A percentile compares a stretch with the other conserved stretches of the same genome.
Conservation (phyloP, 2,888 invertebrate species). For the Folsomia candida region DNA sequence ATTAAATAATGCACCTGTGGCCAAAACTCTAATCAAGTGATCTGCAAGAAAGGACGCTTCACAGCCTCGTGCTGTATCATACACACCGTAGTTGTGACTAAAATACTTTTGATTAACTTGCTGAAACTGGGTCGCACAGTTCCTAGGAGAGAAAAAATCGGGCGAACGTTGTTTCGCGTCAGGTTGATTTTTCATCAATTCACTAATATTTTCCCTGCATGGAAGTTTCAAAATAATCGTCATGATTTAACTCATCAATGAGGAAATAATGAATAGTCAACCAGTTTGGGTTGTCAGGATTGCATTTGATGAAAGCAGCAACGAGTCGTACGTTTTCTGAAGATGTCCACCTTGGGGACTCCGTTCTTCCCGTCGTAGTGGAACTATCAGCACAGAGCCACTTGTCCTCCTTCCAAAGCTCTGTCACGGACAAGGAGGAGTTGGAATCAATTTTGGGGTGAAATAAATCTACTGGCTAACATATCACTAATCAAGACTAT, state of each 20-base stretch:
- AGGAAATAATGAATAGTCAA: not conserved
- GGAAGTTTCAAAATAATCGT: not conserved
- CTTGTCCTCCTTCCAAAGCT: not conserved
- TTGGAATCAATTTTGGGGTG: too few relatives aligned
- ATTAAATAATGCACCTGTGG: not conserved
- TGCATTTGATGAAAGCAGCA: not conserved
- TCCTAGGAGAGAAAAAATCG: not conserved
- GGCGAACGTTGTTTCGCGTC: not conserved
- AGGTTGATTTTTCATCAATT: constrained; percentile 1
- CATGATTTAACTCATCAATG: not conserved
- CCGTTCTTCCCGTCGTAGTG: not conserved
- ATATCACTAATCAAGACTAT: too few relatives aligned
- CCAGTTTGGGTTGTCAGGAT: not conserved
- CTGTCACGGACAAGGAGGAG: not conserved
- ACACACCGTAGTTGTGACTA: not conserved
- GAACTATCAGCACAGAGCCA: not conserved
- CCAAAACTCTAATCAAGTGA: not conserved
- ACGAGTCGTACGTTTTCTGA: not conserved
- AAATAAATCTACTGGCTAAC: too few relatives aligned
- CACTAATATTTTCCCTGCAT: not conserved
- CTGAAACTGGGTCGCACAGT: not conserved
- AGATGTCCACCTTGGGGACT: not conserved
- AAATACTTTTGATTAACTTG: not conserved
- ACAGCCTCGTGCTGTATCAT: not conserved
- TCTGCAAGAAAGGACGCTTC: not conserved